Base-by-base conservation (phyloP, 92 coral and sea anemone genomes). In the Palythoa caribaeorum region DNA sequence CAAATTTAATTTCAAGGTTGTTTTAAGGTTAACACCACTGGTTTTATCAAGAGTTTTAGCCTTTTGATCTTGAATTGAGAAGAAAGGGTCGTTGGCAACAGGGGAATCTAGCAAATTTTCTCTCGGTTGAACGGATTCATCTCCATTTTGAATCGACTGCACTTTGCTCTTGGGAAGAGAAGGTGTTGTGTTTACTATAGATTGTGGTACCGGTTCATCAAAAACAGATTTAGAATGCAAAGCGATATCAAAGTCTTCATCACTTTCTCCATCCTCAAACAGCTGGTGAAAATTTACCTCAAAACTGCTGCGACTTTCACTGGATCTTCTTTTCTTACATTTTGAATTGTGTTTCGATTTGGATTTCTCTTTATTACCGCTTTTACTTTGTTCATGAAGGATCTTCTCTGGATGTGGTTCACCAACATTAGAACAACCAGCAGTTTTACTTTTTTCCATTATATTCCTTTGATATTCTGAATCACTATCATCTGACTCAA, bases 201-300 rank as follows among this genome's bases (percentile, higher is more conserved):
- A 16, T 7, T 81, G 40, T 15, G 86, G 76, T 44, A 44, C 50
- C 50, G 6, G 50, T 66, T 65, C 71, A 71, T 68, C 86, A 48
- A 81, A 81, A 47, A 81, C 76, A 2, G 86, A 81, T 13, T 71
- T 81, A 57, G 75, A 51, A 35, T 66, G 86, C 37, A 81, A 47
- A 40, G 75, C 40, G 13, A 81, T 51, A 36, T 81, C 86, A 48
- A 81, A 81, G 47, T 81, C 84, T 35, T 79, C 86, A 66, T 81
- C 86, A 81, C 62, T 81, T 17, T 47, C 63, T 48, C 21, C 86
- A 20, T 81, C 86, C 47, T 15, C 59, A 81, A 81, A 47, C 28
- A 65, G 48, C 47, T 66, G 40, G 37, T 66, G 62, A 81, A 81
- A 81, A 54, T 81, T 48, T 81, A 81, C 17, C 14, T 66, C 44